Percentiles rank a stretch among this genome's conserved stretches.
These are phyloP conservation scores for Oedothorax gibbosus DNA, from an alignment of 1,140 invertebrate genomes.

Conservation along the genomic window DNA sequence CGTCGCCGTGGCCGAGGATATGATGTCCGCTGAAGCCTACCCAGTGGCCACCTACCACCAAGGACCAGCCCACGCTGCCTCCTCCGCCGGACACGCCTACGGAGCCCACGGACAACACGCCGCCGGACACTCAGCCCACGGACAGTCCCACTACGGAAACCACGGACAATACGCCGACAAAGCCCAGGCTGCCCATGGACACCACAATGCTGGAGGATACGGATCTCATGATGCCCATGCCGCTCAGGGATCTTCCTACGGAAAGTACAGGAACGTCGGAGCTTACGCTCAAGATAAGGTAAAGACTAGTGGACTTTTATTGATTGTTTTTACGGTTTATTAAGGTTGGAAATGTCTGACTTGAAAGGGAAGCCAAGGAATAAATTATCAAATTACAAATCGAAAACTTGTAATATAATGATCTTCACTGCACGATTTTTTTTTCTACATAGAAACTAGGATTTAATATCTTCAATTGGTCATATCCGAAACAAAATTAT, in stretches of 20 bases:
- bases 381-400: too few species aligned
- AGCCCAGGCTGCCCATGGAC: slow-evolving; percentile 39
- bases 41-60: slow-evolving; percentile 50
- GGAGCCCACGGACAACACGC: slow-evolving; percentile 44
- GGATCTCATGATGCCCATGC: slow-evolving; percentile 41
- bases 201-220: slow-evolving; percentile 47
- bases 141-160: slow-evolving; percentile 33
- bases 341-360: too few species aligned
- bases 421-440: too few species aligned
- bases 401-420: too few species aligned
- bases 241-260: slow-evolving; percentile 46
- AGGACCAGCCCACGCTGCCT: slow-evolving; percentile 25
- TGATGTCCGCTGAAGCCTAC: slow-evolving; percentile 46
- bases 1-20: slow-evolving; percentile 35
- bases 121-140: slow-evolving; percentile 43
- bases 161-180: slow-evolving; percentile 47
- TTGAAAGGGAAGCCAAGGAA: too few species aligned
- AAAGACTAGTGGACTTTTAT: background rate
- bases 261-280: slow-evolving; percentile 45
- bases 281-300: slow-evolving; percentile 56
- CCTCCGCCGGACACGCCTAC: slow-evolving; percentile 49
- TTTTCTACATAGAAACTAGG: too few species aligned
- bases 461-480: too few species aligned
- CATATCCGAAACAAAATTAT: too few species aligned
- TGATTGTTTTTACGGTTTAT: too few species aligned